Conservation (phyloP, 2,797 vertebrate genomes). For the Neoniphon sammara region DNA sequence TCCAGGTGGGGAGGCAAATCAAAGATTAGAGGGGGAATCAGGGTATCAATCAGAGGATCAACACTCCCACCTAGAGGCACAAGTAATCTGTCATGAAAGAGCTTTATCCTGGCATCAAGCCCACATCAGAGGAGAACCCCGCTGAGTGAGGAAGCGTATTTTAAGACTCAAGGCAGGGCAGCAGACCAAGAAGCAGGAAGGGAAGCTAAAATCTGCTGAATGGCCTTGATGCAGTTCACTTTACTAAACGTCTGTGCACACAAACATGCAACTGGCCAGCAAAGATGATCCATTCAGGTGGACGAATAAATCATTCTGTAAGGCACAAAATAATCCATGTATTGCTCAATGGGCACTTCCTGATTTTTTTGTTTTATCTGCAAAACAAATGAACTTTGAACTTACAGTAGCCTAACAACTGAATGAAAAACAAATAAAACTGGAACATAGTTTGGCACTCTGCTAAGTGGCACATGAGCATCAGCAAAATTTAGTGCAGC, state of each 20-base stretch:
- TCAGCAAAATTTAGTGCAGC: not conserved
- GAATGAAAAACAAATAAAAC: not conserved
- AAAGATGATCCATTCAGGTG: not conserved
- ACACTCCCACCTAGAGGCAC: slow-evolving; percentile 62
- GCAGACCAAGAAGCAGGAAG: slow-evolving; percentile 2
- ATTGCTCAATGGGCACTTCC: not conserved
- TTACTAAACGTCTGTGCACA: not conserved
- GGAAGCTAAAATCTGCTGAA: not conserved
- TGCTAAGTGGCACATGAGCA: too few relatives aligned
- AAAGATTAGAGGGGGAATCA: not conserved
- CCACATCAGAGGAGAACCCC: too few relatives aligned
- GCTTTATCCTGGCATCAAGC: not conserved
- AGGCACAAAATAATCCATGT: slow-evolving; percentile 30
- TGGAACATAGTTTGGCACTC: too few relatives aligned
- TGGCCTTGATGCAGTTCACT: not conserved
- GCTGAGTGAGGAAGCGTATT: not conserved
- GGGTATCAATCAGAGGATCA: slow-evolving; percentile 4
- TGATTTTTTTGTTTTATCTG: not conserved
- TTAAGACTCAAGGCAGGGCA: not conserved
- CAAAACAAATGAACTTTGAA: not conserved
- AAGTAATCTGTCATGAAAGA: not conserved
- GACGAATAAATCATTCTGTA: not conserved
- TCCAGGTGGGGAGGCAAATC: not conserved
- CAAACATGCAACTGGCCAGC: not conserved
- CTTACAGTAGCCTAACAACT: not conserved